These are phyloP conservation scores for Hyles vespertilio DNA, from an alignment of 1,140 invertebrate genomes.

Conservation along the genomic window DNA sequence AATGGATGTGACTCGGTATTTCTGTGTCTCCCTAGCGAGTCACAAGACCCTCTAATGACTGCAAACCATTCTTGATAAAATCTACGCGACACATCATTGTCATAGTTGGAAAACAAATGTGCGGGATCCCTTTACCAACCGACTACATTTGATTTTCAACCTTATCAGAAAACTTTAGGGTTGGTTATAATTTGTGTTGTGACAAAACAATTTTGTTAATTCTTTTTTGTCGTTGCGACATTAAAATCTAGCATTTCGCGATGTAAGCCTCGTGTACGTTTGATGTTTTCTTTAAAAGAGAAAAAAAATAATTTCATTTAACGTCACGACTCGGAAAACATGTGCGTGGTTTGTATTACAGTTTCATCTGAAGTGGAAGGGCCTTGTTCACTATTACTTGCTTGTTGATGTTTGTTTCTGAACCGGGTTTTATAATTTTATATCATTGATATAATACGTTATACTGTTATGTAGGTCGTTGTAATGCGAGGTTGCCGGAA, in stretches of 20 bases:
- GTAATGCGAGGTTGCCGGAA: too few species aligned
- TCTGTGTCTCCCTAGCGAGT: neutral
- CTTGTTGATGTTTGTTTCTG: too few species aligned
- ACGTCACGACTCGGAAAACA: too few species aligned
- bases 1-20: too few species aligned
- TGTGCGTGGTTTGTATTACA: too few species aligned
- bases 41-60: constrained; percentile 19
- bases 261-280: constrained; percentile 10
- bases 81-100: constrained; percentile 28
- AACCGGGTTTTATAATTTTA: too few species aligned
- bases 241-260: constrained; percentile 17
- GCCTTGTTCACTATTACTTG: too few species aligned
- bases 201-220: constrained; percentile 11
- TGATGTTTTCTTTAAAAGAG: constrained; percentile 8
- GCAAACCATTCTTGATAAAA: constrained; percentile 24
- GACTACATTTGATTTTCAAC: neutral
- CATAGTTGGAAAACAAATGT: constrained; percentile 18
- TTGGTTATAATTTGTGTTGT: neutral
- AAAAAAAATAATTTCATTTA: too few species aligned
- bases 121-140: constrained; percentile 5
- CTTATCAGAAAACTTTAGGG: neutral
- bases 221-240: constrained; percentile 14
- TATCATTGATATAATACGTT: too few species aligned
- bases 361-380: too few species aligned
- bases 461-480: too few species aligned